Evolutionary conservation across 1,140 invertebrate genomes (phyloP), one percentile per base, ranked within the genome.

Genomic region (Ceratina australensis): DNA sequence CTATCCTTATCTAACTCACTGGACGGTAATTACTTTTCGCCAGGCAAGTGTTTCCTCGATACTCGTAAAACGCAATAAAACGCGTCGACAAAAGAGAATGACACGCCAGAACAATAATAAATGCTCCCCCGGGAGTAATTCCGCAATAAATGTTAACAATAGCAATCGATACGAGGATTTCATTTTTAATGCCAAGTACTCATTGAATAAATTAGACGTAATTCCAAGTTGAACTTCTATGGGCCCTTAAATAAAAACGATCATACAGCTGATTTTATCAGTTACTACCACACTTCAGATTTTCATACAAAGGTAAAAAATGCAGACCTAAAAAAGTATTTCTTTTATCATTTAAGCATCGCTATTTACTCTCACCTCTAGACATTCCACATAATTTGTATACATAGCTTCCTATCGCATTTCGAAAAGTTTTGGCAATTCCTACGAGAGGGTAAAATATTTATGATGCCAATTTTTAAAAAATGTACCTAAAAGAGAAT

Each of bases 131-230:
- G 5, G 33, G 33, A 42, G 5, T 42, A 42, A 42, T 42, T 71
- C 22, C 15, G 50, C 12, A 72, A 33, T 33, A 28, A 50, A 24
- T 26, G 13, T 57, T 69, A 33, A 49, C 22, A 49, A 72, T 72
- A 22, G n/a, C 3, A 72, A 63, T 72, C 71, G 7, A 63, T 54
- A 72, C 0, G 3, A 18, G 16, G 8, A 16, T 52, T 73, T 24
- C 33, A 73, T 73, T 73, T 65, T 52, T 73, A 56, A 73, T 26
- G 13, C 2, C 8, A 0, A 12, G 26, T n/a, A 24, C 15, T 13
- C 42, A n/a, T 47, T 47, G 28, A 64, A 64, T 28, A 64, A 42
- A 47, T 5, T 47, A 42, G 0, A 18, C 5, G 18, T 22, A 47
- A 64, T 18, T 64, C 16, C 3, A 18, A 20, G 18, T 63, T 10